Evolutionary conservation across 1,140 invertebrate species (phyloP).

Genomic region (Magallana gigas): DNA sequence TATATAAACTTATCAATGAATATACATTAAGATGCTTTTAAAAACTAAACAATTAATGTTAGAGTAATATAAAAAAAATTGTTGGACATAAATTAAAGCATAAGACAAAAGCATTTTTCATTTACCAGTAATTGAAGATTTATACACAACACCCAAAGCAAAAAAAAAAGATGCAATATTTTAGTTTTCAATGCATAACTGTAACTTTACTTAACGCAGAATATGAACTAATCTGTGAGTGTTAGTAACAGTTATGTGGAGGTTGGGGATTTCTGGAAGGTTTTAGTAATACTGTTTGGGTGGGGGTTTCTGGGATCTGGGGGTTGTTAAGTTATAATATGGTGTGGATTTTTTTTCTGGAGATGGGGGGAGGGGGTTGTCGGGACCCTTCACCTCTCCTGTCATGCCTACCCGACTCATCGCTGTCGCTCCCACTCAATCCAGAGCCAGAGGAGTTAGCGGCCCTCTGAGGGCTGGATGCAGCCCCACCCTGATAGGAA

Average conservation of each 20-base stretch:
- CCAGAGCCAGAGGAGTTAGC: slow-evolving; percentile 43
- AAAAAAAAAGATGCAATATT: slow-evolving; percentile 16
- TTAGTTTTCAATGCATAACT: background rate
- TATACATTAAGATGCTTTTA: too few relatives aligned
- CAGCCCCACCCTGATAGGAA: slow-evolving; percentile 50
- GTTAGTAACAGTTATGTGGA: background rate
- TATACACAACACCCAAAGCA: slow-evolving; percentile 17
- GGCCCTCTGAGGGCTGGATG: slow-evolving; percentile 47
- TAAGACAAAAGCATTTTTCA: background rate
- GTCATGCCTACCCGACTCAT: slow-evolving; percentile 68
- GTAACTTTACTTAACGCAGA: background rate
- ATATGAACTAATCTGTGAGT: background rate
- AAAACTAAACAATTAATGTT: too few relatives aligned
- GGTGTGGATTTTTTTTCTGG: background rate
- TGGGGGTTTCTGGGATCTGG: too few relatives aligned
- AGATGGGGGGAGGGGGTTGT: background rate
- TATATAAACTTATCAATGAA: too few relatives aligned
- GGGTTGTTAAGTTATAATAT: too few relatives aligned
- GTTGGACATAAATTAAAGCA: background rate
- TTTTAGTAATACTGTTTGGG: too few relatives aligned
- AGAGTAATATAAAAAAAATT: background rate
- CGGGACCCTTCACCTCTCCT: slow-evolving; percentile 1
- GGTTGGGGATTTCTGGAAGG: too few relatives aligned
- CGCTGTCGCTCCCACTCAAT: slow-evolving; percentile 66
- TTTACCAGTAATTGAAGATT: background rate